phyloP scores from a whole-genome alignment of 2,888 invertebrate species.

The Athripsodes cinereus region DNA sequence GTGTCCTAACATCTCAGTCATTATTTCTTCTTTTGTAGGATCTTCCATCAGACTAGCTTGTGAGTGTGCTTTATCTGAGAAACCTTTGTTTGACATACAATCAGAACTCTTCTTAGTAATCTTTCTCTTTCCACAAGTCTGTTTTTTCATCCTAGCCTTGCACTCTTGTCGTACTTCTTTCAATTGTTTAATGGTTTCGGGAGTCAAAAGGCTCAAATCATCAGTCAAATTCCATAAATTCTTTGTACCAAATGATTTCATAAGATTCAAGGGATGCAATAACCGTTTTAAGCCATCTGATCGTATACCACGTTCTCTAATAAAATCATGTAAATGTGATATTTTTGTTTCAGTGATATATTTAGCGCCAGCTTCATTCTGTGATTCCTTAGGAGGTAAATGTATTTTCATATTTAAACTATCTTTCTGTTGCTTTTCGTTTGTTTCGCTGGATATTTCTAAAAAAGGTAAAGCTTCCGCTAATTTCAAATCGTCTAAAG shows the following conservation, averaged over 20 bases:
- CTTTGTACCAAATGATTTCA: background rate
- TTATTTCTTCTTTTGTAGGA: slow-evolving; percentile 14
- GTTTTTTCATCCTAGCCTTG: slow-evolving; percentile 15
- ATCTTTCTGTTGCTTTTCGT: too few relatives aligned
- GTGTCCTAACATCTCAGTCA: slow-evolving; percentile 11
- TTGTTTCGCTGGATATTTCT: slow-evolving; percentile 1
- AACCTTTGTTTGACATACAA: background rate
- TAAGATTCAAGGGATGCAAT: background rate
- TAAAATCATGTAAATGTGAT: background rate
- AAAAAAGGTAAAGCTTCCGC: slow-evolving; percentile 3
- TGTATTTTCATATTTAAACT: too few relatives aligned
- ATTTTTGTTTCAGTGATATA: background rate
- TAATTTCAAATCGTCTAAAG: slow-evolving; percentile 3
- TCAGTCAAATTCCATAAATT: slow-evolving; percentile 9
- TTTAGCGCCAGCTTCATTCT: background rate
- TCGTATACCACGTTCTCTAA: background rate
- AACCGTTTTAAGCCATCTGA: background rate
- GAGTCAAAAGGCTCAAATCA: slow-evolving; percentile 33
- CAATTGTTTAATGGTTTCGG: slow-evolving; percentile 46
- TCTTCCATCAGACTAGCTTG: slow-evolving; percentile 1
- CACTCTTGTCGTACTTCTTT: slow-evolving; percentile 44
- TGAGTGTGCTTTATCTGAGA: background rate
- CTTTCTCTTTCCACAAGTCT: slow-evolving; percentile 14
- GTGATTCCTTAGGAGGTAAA: background rate
- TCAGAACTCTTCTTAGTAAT: background rate